Base-by-base conservation (phyloP, 2,113 vertebrate genomes). In the Paradisaea rubra region DNA sequence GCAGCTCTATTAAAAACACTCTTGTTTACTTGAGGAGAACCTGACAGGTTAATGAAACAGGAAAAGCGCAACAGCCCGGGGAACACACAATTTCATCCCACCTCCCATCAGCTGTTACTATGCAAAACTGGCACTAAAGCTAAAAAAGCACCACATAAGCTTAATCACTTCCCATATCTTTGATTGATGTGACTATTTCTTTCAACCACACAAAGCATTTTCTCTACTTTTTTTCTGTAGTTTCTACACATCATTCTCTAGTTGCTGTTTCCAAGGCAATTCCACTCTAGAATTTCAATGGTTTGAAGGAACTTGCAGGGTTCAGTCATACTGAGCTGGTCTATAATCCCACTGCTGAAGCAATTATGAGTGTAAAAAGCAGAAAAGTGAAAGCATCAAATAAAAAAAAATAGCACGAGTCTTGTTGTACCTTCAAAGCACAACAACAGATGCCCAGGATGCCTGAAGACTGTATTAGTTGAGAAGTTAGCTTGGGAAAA, bases 201-300 rank as follows among this genome's bases (percentile, higher is more conserved):
- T 88, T 69, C 74, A 85, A 56, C 22, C 1, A 2, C 2, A 7
- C 24, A 64, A 59, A 82, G 33, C 31, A 70, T 65, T 77, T 89
- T 72, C 54, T 45, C 18, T 30, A 15, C 11, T 15, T 31, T 65
- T 73, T 66, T 93, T 19, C 47, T 53, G 80, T 20, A 52, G 54
- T 64, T 63, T 47, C 91, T 68, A 60, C 76, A 78, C 57, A 78
- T 31, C 31, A 5, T 79, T 92, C 54, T 77, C 60, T 24, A 20
- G 19, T 22, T 73, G 59, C 76, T 73, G 87, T 95, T 93, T 94
- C 89, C 94, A 94, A 94, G 94, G 82, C 86, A 90, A 90, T 85
- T 23, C 33, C 72, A 81, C 53, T 27, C n/a, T 28, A 54, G 56
- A 74, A 88, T 91, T 78, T 56, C 60, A 84, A 4, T 13, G 49